A percentile compares a stretch with the other conserved stretches of the same genome.
These are phyloP conservation scores for Nyctibius bracteatus DNA, from an alignment of 2,113 vertebrate genomes.

Conservation along the genomic window DNA sequence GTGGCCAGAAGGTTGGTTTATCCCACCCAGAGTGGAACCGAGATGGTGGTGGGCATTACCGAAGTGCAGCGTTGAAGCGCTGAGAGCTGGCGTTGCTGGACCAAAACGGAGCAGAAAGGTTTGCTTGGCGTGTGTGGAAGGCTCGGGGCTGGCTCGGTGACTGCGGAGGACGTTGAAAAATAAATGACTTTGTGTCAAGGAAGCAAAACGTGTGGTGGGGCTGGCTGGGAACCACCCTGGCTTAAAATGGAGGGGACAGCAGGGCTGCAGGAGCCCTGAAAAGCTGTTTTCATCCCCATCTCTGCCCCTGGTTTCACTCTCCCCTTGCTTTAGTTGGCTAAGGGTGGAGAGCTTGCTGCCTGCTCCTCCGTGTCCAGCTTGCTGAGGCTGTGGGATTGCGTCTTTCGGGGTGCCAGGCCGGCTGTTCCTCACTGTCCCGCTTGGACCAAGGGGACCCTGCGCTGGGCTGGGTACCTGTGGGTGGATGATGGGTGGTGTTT, in stretches of 20 bases:
- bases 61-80: rapidly evolving
- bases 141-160: neutral
- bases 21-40: neutral
- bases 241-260: neutral
- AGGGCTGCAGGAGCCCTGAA: neutral
- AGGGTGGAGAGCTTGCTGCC: too few species aligned
- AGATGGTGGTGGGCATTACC: neutral
- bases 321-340: neutral
- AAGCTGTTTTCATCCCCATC: neutral
- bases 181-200: neutral
- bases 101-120: neutral
- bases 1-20: neutral
- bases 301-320: neutral
- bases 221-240: neutral
- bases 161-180: neutral
- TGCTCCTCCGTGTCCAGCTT: neutral
- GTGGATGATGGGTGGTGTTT: neutral
- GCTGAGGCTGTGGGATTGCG: neutral
- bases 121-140: neutral
- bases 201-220: neutral
- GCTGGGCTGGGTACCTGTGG: too few species aligned
- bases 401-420: neutral
- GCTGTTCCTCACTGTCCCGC: neutral
- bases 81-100: neutral
- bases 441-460: neutral